Evolutionary conservation across 1,140 invertebrate genomes (phyloP).

Genomic region (Thalassaphorura encarpata): DNA sequence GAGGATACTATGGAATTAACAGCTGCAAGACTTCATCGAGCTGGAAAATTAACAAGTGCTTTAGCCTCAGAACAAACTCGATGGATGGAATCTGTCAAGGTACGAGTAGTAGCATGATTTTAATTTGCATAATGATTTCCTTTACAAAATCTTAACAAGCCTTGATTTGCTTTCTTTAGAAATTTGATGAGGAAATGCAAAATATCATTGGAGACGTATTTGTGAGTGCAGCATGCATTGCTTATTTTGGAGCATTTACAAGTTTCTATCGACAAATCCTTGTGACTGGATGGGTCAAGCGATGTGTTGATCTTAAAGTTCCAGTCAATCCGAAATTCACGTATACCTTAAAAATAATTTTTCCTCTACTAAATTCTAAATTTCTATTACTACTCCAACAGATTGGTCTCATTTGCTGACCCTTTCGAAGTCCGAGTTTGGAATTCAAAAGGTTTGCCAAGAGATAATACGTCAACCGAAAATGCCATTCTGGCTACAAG

Average conservation of each 20-base stretch:
- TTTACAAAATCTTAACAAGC: neutral
- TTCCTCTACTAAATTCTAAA: conserved; percentile 14
- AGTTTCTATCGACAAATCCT: conserved; percentile 58
- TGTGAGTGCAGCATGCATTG: conserved; percentile 69
- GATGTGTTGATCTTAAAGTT: conserved; percentile 52
- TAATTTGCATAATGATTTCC: conserved; percentile 4
- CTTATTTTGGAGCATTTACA: conserved; percentile 81
- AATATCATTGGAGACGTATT: conserved; percentile 70
- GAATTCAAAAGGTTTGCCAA: conserved; percentile 70
- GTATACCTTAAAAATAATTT: conserved; percentile 34
- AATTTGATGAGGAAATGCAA: conserved; percentile 44
- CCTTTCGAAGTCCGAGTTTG: conserved; percentile 70
- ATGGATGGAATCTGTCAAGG: conserved; percentile 65
- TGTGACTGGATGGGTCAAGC: conserved; percentile 53
- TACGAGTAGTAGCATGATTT: conserved; percentile 34
- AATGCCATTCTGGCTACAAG: conserved; percentile 76
- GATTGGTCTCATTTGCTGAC: conserved; percentile 66
- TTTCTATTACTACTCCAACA: conserved; percentile 37
- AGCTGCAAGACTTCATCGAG: conserved; percentile 60
- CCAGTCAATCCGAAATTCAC: conserved; percentile 56
- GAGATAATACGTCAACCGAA: conserved; percentile 72
- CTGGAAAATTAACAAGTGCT: conserved; percentile 69
- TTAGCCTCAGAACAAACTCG: conserved; percentile 70
- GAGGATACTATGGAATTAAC: conserved; percentile 60
- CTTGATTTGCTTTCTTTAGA: conserved; percentile 18